Evolutionary conservation across 1,140 invertebrate species (phyloP).

Genomic region (Sitophilus oryzae): DNA sequence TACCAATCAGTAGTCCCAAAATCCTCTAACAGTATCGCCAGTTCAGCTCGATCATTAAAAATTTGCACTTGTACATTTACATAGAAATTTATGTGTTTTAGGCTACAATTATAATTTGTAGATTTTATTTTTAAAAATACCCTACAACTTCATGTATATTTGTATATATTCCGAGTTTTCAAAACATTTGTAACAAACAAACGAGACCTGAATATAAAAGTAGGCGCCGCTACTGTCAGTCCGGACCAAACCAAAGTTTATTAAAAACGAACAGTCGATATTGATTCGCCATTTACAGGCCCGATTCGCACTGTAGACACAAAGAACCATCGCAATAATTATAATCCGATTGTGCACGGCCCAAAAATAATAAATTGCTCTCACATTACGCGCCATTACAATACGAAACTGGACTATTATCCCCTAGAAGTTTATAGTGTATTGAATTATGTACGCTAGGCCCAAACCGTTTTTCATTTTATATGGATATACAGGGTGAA

Average conservation of each 20-base stretch:
- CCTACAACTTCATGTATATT: too few species aligned
- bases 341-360: slow-evolving; percentile 31
- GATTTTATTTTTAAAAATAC: too few species aligned
- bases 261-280: slow-evolving; percentile 32
- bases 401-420: slow-evolving; percentile 32
- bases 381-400: slow-evolving; percentile 32
- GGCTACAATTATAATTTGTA: too few species aligned
- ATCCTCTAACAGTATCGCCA: too few species aligned
- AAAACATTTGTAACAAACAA: too few species aligned
- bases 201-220: too few species aligned
- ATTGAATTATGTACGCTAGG: not conserved
- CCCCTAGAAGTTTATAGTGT: slow-evolving; percentile 30
- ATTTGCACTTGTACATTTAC: too few species aligned
- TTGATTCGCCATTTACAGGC: slow-evolving; percentile 32
- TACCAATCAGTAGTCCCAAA: too few species aligned
- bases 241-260: slow-evolving; percentile 21
- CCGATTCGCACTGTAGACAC: slow-evolving; percentile 25
- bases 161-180: too few species aligned
- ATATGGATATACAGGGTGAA: too few species aligned
- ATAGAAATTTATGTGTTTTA: too few species aligned
- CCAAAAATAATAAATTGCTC: slow-evolving; percentile 34
- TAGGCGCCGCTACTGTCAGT: slow-evolving; percentile 13
- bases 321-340: slow-evolving; percentile 31
- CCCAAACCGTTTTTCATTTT: not conserved
- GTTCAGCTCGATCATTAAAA: too few species aligned